A percentile compares a stretch with the other conserved stretches of the same genome.
phyloP scores from a whole-genome alignment of 1,140 invertebrate species.

The Drosophila ogumai region DNA sequence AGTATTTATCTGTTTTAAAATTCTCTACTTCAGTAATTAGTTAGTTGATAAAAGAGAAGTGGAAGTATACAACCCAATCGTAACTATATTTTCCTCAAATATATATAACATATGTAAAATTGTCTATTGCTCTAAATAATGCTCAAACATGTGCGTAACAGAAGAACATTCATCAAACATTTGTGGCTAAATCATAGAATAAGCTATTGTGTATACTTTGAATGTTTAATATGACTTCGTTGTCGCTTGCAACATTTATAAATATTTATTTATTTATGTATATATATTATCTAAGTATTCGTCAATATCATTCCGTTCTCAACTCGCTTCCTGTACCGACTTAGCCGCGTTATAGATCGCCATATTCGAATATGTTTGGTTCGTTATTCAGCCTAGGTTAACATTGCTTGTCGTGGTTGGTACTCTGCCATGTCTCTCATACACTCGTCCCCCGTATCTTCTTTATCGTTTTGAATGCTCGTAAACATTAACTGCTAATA shows the following conservation, averaged over 20 bases:
- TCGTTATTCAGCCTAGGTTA: conserved; percentile 46
- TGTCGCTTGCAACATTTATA: conserved; percentile 47
- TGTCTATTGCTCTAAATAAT: conserved; percentile 74
- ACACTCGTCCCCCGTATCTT: not conserved
- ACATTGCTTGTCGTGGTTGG: conserved; percentile 49
- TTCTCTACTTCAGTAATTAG: conserved; percentile 23
- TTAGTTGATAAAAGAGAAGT: conserved; percentile 22
- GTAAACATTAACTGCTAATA: conserved; percentile 74
- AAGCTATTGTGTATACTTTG: conserved; percentile 35
- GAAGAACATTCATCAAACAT: conserved; percentile 45
- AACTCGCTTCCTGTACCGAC: conserved; percentile 29
- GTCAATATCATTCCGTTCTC: conserved; percentile 21
- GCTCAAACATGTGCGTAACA: conserved; percentile 75
- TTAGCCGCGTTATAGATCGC: conserved; percentile 32
- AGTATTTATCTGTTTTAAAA: conserved; percentile 40
- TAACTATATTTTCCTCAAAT: conserved; percentile 28
- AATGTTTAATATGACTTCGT: conserved; percentile 49
- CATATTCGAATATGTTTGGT: conserved; percentile 39
- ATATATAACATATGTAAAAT: conserved; percentile 57
- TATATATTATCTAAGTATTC: conserved; percentile 48
- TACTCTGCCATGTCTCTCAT: conserved; percentile 16
- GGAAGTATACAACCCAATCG: conserved; percentile 61
- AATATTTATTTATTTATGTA: conserved; percentile 52
- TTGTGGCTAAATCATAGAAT: conserved; percentile 46
- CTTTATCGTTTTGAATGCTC: conserved; percentile 6